phyloP scores from a whole-genome alignment of 2,888 invertebrate species.

The Leuctra nigra region DNA sequence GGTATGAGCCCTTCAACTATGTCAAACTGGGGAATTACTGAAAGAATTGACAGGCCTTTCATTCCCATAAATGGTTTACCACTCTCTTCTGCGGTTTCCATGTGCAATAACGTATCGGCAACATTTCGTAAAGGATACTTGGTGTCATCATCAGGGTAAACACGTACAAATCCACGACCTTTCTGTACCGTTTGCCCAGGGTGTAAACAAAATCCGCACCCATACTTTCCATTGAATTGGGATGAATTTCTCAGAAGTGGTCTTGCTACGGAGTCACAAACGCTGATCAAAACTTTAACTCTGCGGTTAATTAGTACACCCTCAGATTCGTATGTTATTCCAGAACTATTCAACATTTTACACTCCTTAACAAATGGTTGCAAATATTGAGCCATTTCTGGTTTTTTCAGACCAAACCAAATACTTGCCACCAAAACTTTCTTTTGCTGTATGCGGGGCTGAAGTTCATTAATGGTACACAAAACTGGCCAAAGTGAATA shows the following conservation, averaged over 20 bases:
- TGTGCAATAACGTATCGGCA: constrained; percentile 17
- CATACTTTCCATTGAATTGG: constrained; percentile 25
- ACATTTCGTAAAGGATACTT: constrained; percentile 15
- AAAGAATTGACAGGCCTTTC: constrained; percentile 18
- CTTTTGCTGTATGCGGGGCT: neutral
- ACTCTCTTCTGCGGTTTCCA: constrained; percentile 3
- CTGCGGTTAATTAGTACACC: neutral
- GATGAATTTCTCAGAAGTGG: constrained; percentile 19
- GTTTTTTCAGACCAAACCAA: constrained; percentile 5
- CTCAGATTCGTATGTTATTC: neutral
- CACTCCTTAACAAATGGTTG: neutral
- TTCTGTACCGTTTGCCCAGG: constrained; percentile 21
- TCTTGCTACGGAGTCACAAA: constrained; percentile 22
- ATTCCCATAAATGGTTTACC: neutral
- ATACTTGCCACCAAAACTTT: neutral
- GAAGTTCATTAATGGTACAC: constrained; percentile 5
- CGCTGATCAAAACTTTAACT: neutral
- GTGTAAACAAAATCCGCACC: constrained; percentile 26
- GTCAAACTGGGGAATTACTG: constrained; percentile 25
- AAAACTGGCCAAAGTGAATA: neutral
- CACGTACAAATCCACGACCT: constrained; percentile 24
- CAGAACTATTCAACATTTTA: neutral
- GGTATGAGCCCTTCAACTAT: constrained; percentile 26
- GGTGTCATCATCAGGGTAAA: too few species aligned
- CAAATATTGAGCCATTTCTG: neutral